A percentile compares a stretch with the other conserved stretches of the same genome.
Evolutionary conservation across 2,888 invertebrate species (phyloP).

Genomic region (Erebia epiphron): DNA sequence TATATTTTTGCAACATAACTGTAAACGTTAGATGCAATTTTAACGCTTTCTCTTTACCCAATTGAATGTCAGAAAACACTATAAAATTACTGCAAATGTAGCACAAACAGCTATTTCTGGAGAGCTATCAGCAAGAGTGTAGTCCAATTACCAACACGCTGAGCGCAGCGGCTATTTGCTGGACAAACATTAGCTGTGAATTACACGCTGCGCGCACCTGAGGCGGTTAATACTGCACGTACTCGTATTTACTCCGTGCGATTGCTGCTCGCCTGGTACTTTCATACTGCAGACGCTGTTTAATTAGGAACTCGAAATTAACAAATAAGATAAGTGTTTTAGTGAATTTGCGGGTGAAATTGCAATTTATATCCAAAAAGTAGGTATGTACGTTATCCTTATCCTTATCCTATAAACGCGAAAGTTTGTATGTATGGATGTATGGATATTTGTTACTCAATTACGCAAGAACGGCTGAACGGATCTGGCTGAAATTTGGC

Average conservation of each 20-base stretch:
- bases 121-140: constrained; percentile 19
- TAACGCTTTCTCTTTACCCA: background rate
- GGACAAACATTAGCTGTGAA: constrained; percentile 39
- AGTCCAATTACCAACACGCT: constrained; percentile 33
- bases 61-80: background rate
- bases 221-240: constrained; percentile 32
- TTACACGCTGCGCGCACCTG: constrained; percentile 38
- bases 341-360: no score
- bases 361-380: no score
- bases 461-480: no score
- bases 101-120: constrained; percentile 4
- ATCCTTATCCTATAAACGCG: no score
- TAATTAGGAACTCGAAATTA: background rate
- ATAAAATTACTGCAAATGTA: background rate
- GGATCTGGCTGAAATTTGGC: no score
- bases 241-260: background rate
- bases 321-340: background rate
- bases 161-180: constrained; percentile 27
- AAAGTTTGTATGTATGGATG: no score
- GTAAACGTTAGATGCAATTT: background rate
- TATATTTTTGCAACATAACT: background rate
- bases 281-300: background rate
- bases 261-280: constrained; percentile 4
- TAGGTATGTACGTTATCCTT: no score
- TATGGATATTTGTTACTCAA: no score